Evolutionary conservation across 2,113 vertebrate species (phyloP).

Genomic region (Caretta caretta): DNA sequence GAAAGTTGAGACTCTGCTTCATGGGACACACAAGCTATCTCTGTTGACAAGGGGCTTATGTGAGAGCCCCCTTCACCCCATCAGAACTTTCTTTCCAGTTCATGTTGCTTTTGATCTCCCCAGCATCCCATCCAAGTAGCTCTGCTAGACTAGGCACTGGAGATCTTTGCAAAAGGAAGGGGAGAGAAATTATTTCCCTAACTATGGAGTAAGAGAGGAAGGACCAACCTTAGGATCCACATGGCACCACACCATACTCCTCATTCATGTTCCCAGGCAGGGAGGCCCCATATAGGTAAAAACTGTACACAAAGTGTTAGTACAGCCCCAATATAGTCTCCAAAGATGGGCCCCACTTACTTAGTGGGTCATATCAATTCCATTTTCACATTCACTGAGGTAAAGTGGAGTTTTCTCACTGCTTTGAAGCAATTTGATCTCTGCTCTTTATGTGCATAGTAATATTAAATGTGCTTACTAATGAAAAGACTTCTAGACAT

Average conservation of each 20-base stretch:
- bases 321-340: fast-evolving
- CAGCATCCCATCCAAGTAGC: not conserved
- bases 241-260: not conserved
- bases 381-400: not conserved
- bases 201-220: not conserved
- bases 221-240: not conserved
- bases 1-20: not conserved
- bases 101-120: not conserved
- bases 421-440: not conserved
- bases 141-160: not conserved
- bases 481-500: fast-evolving
- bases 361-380: not conserved
- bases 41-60: not conserved
- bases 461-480: not conserved
- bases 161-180: not conserved
- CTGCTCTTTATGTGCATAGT: not conserved
- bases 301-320: not conserved
- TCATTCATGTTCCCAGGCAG: not conserved
- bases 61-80: not conserved
- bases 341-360: not conserved
- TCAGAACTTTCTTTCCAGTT: not conserved
- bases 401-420: not conserved
- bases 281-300: not conserved
- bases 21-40: not conserved
- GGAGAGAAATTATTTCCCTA: not conserved